These are phyloP conservation scores for Gulo gulo DNA, from an alignment of 2,113 vertebrate genomes.

Conservation along the genomic window DNA sequence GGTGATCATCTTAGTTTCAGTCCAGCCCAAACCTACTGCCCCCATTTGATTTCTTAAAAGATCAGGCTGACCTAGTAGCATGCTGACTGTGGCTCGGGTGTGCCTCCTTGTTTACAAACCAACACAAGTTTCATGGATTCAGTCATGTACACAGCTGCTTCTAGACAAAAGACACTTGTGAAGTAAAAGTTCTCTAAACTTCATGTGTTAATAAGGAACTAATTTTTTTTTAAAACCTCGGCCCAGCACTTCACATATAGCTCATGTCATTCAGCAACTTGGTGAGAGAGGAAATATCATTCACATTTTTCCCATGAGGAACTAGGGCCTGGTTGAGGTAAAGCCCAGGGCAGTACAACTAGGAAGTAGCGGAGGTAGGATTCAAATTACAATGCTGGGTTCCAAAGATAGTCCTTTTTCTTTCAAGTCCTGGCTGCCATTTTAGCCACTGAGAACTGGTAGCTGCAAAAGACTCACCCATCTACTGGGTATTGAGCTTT, in stretches of 20 bases:
- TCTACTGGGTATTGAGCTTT: background rate
- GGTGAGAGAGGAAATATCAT: background rate
- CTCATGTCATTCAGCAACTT: slow-evolving; percentile 5
- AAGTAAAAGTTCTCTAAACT: background rate
- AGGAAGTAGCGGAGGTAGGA: background rate
- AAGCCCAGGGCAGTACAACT: background rate
- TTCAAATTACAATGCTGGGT: slow-evolving; percentile 10
- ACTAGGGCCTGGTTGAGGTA: background rate
- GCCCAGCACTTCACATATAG: background rate
- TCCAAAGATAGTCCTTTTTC: background rate
- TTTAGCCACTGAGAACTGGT: background rate
- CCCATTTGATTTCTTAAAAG: background rate
- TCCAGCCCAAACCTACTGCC: background rate
- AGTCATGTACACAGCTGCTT: slow-evolving; percentile 11
- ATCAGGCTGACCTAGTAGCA: slow-evolving; percentile 7
- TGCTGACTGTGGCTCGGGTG: background rate
- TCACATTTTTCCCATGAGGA: background rate
- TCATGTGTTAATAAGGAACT: slow-evolving; percentile 8
- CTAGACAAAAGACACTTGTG: background rate
- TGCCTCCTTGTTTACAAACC: background rate
- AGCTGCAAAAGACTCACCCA: background rate
- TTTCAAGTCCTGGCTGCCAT: background rate
- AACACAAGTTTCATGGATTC: background rate
- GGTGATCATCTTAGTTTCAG: background rate
- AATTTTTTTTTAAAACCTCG: slow-evolving; percentile 36